phyloP scores from a whole-genome alignment of 2,113 vertebrate species.

The Mormyrus iriodes region DNA sequence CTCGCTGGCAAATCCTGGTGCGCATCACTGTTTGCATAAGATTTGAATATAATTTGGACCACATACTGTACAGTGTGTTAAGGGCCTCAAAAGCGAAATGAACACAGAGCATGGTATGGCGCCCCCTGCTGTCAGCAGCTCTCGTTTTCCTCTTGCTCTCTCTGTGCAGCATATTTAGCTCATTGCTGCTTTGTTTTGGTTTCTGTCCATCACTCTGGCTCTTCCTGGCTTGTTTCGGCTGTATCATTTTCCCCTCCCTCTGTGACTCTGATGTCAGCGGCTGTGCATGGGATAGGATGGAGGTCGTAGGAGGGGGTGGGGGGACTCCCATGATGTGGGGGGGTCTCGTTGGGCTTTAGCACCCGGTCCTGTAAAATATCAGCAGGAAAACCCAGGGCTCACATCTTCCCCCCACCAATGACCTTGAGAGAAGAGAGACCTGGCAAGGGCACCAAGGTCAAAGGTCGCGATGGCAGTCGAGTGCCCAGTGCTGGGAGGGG shows the following conservation, averaged over 20 bases:
- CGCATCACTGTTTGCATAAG: constrained; percentile 54
- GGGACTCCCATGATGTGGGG: constrained; percentile 43
- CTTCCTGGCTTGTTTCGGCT: constrained; percentile 12
- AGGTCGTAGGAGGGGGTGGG: constrained; percentile 68
- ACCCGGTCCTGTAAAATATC: not conserved
- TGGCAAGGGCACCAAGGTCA: constrained; percentile 73
- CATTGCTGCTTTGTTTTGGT: not conserved
- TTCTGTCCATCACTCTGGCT: not conserved
- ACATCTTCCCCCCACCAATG: constrained; percentile 58
- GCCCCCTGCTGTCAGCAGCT: constrained; percentile 19
- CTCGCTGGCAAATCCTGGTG: constrained; percentile 55
- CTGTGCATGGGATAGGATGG: constrained; percentile 56
- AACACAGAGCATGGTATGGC: constrained; percentile 20
- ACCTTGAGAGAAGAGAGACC: constrained; percentile 83
- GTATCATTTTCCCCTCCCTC: constrained; percentile 43
- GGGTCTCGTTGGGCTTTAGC: not conserved
- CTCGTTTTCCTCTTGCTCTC: not conserved
- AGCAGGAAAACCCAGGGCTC: not conserved
- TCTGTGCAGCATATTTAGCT: not conserved
- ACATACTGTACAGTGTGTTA: constrained; percentile 28
- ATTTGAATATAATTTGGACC: constrained; percentile 60
- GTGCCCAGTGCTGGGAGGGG: constrained; percentile 11
- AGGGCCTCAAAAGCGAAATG: constrained; percentile 26
- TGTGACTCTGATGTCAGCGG: constrained; percentile 42
- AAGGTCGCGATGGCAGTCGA: constrained; percentile 65